Base-by-base conservation (phyloP, 2,113 vertebrate species). In the Myiozetetes cayanensis region DNA sequence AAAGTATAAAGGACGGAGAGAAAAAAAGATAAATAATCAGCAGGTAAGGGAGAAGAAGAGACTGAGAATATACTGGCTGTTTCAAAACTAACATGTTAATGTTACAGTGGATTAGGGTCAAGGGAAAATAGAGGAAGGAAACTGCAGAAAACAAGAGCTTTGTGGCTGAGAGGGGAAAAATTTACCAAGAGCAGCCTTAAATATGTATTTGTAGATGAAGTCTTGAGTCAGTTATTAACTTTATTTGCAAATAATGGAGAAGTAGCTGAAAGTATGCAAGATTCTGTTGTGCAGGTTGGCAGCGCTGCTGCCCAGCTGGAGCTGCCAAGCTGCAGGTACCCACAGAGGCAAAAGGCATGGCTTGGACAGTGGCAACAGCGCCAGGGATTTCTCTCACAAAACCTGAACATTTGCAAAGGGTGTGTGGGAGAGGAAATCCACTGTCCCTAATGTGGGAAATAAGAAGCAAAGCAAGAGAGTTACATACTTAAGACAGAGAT, bases 351-450 rank as follows among this genome's bases (percentile, higher is more conserved):
- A 75, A 85, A 91, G 44, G 59, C 63, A 22, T 33, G 0, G 0
- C 72, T 22, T 39, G 47, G 86, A 56, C 1, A 0, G 41, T 0
- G 0, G 30, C 28, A 14, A 35, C 9, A 50, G 46, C 1, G 0
- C 77, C 1, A 2, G 62, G 22, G 41, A 6, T 23, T 80, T 77
- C 31, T 87, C 50, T 59, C 44, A 37, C 50, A 67, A 47, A 2
- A 10, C 41, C 58, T 53, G 39, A 30, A 11, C 17, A 4, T 87
- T 55, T 84, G 33, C 12, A 71, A 63, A 37, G n/a, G 35, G 8
- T 9, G 6, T 4, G 12, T 22, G 37, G 24, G 37, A 61, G 41
- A 52, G 62, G 70, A 89, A 78, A 39, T 22, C 37, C 21, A 9
- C 74, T 33, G 33, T 71, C 33, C 21, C 13, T 52, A 19, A 50